A percentile compares a stretch with the other conserved stretches of the same genome.
Evolutionary conservation across 2,797 vertebrate species (phyloP).

Genomic region (Hylomyscus alleni): DNA sequence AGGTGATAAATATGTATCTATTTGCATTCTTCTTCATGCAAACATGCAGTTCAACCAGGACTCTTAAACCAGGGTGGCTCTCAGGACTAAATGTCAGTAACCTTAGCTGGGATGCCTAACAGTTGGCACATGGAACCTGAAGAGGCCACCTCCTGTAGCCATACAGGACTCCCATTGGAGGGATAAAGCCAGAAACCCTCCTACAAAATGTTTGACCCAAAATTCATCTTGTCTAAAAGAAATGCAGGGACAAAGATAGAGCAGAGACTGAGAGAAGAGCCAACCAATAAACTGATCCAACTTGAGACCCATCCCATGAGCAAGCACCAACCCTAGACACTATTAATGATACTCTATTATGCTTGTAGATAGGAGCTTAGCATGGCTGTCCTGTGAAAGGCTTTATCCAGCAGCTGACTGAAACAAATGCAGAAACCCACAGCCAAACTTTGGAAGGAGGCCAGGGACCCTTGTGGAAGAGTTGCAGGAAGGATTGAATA

Average conservation of each 20-base stretch:
- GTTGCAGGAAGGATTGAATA: not conserved
- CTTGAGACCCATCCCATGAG: not conserved
- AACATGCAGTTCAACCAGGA: not conserved
- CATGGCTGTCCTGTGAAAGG: not conserved
- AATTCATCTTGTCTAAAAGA: not conserved
- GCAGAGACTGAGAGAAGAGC: not conserved
- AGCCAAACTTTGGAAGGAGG: not conserved
- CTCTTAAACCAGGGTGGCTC: too few species aligned
- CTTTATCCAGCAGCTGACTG: not conserved
- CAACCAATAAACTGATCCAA: not conserved
- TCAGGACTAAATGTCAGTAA: not conserved
- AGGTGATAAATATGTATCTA: not conserved
- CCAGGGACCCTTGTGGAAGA: not conserved
- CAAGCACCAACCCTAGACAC: not conserved
- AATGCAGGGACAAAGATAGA: not conserved
- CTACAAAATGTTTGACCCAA: not conserved
- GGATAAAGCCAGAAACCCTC: not conserved
- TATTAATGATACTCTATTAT: not conserved
- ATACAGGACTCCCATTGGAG: not conserved
- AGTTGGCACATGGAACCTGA: not conserved
- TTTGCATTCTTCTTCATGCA: not conserved
- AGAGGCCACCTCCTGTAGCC: not conserved
- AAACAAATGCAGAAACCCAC: not conserved
- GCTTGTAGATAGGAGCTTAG: not conserved
- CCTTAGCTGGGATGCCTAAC: not conserved